Percentiles rank a stretch among this genome's conserved stretches.
These are phyloP conservation scores for Raja brachyura DNA, from an alignment of 2,113 vertebrate genomes.

Conservation along the genomic window DNA sequence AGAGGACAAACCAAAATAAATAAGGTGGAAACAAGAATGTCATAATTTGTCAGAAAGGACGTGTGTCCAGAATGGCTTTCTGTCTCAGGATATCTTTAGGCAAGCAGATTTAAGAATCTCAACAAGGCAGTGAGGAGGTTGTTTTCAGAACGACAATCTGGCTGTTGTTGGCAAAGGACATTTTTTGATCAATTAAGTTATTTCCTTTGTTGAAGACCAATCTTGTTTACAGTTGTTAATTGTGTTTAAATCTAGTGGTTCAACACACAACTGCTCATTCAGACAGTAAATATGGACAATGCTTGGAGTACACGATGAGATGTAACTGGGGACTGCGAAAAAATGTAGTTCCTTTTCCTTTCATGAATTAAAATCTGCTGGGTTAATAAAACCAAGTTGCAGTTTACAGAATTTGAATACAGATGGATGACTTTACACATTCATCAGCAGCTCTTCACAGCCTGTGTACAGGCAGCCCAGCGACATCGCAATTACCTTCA, in stretches of 20 bases:
- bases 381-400: not conserved
- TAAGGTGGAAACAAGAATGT: not conserved
- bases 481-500: conserved; percentile 59
- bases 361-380: not conserved
- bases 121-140: not conserved
- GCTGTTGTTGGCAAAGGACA: not conserved
- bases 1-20: not conserved
- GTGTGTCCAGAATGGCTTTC: not conserved
- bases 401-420: no score
- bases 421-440: not conserved
- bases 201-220: not conserved
- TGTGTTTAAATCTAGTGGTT: not conserved
- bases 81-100: not conserved
- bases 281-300: not conserved
- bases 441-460: not conserved
- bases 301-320: not conserved
- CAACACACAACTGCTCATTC: not conserved
- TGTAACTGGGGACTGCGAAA: no score
- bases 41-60: not conserved
- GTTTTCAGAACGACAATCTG: not conserved
- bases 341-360: not conserved
- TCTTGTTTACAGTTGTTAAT: not conserved
- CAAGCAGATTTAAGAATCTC: not conserved
- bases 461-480: not conserved
- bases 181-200: not conserved